These are phyloP conservation scores for Percopsis omiscomaycus DNA, from an alignment of 2,797 vertebrate genomes.

Conservation along the genomic window DNA sequence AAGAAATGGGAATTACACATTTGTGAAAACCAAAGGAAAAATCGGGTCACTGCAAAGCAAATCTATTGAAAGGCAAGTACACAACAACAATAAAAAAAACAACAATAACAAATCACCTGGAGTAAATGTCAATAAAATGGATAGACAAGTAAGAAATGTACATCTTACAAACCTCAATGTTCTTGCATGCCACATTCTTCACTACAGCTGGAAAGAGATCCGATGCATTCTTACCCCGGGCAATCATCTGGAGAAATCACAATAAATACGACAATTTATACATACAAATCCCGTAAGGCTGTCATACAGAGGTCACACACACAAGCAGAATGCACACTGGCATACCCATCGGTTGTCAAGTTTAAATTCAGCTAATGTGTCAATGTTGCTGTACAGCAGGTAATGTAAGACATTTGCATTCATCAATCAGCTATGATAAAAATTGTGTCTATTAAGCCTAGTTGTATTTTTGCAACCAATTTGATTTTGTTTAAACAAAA, in stretches of 20 bases:
- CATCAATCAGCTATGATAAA: too few relatives aligned
- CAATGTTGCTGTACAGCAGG: not conserved
- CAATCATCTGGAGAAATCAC: conserved; percentile 87
- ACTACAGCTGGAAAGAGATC: conserved; percentile 97
- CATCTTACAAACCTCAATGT: conserved; percentile 88
- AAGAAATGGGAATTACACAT: too few relatives aligned
- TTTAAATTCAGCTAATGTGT: not conserved
- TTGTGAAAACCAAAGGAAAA: too few relatives aligned
- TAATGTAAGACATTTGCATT: too few relatives aligned
- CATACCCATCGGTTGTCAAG: not conserved
- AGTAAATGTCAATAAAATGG: not conserved
- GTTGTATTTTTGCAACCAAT: too few relatives aligned
- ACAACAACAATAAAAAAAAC: not conserved
- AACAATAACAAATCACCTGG: too few relatives aligned
- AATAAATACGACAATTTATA: conserved; percentile 4
- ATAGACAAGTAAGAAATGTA: not conserved
- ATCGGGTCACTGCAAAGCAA: too few relatives aligned
- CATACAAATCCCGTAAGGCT: not conserved
- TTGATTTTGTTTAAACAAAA: too few relatives aligned
- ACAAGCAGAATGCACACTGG: not conserved
- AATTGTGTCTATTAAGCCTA: too few relatives aligned
- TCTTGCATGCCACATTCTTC: conserved; percentile 98
- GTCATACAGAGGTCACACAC: not conserved
- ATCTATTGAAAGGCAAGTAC: not conserved
- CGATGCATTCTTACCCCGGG: conserved; percentile 93